Evolutionary conservation across 2,113 vertebrate genomes (phyloP).

Genomic region (Sturnus vulgaris): DNA sequence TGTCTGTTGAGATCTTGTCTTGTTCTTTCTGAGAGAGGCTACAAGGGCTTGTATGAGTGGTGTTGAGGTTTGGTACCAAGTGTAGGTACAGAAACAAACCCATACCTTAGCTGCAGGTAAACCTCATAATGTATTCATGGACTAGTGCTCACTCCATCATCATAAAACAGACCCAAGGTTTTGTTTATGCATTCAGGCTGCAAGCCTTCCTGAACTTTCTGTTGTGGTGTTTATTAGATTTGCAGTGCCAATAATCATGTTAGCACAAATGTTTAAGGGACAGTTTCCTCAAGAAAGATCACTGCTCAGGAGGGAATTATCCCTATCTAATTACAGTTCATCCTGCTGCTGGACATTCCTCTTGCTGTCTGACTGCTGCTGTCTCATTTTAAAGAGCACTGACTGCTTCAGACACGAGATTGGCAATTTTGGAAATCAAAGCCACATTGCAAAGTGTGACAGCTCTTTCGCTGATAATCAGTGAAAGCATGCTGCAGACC

Average conservation of each 20-base stretch:
- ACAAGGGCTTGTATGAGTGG: background rate
- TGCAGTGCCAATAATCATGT: background rate
- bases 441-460: background rate
- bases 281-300: background rate
- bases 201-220: background rate
- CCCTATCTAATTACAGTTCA: background rate
- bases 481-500: background rate
- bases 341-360: slow-evolving; percentile 5
- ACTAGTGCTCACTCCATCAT: background rate
- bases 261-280: slow-evolving; percentile 8
- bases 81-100: background rate
- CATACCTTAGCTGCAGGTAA: background rate
- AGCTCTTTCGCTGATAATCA: background rate
- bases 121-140: background rate
- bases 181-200: background rate
- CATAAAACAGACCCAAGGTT: background rate
- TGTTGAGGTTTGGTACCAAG: background rate
- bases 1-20: background rate
- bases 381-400: background rate
- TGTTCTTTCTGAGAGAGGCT: background rate
- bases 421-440: background rate
- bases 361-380: background rate
- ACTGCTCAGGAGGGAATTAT: background rate
- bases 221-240: background rate
- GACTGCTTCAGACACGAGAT: background rate